These are phyloP conservation scores for Phodopus roborovskii DNA, from an alignment of 2,113 vertebrate genomes.

Conservation along the genomic window DNA sequence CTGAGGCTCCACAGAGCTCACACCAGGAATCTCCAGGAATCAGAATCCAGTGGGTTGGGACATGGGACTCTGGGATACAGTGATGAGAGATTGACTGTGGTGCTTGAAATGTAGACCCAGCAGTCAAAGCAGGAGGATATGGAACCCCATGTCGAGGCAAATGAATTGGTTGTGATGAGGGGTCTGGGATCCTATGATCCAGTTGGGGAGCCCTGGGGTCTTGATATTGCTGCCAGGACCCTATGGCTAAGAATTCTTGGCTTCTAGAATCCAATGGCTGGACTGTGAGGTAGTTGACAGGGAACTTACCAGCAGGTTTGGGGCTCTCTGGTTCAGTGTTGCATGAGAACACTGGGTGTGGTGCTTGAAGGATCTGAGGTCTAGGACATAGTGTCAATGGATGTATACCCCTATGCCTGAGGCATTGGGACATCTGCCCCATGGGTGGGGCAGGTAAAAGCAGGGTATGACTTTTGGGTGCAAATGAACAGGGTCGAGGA, in stretches of 20 bases:
- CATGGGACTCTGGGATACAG: not conserved
- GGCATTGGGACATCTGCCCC: not conserved
- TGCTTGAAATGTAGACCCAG: not conserved
- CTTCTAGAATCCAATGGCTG: slow-evolving; percentile 9
- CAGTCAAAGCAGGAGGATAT: not conserved
- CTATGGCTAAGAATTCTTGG: slow-evolving; percentile 21
- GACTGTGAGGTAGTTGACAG: not conserved
- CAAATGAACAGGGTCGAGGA: not conserved
- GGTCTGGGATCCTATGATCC: slow-evolving; percentile 6
- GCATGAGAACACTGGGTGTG: not conserved
- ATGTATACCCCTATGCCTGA: not conserved
- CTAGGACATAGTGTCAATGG: not conserved
- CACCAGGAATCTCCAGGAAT: not conserved
- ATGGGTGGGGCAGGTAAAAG: not conserved
- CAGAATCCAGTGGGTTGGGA: not conserved
- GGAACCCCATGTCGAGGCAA: not conserved
- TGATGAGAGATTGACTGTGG: not conserved
- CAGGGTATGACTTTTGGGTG: not conserved
- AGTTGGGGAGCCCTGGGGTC: not conserved
- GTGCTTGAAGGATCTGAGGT: not conserved
- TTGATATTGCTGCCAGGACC: slow-evolving; percentile 6
- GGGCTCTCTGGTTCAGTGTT: not conserved
- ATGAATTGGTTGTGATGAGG: not conserved
- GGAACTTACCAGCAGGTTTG: not conserved
- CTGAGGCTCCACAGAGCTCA: not conserved